Conservation (phyloP, 2,888 invertebrate genomes). For the Metallyticus violacea region DNA sequence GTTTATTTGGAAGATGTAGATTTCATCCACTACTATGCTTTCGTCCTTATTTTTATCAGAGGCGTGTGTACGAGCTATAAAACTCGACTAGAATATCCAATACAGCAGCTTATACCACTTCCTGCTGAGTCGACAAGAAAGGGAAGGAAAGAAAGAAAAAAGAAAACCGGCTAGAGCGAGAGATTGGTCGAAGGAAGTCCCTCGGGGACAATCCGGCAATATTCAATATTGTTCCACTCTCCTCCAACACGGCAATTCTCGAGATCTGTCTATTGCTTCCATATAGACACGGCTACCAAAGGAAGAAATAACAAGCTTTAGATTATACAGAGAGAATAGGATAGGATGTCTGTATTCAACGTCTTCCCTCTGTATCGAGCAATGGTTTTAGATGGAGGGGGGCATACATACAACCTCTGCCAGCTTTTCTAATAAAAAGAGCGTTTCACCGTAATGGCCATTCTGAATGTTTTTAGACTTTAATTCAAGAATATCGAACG, state of each 20-base stretch:
- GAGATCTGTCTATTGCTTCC: slow-evolving; percentile 14
- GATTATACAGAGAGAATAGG: slow-evolving; percentile 1
- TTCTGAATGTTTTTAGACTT: not conserved
- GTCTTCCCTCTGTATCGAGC: not conserved
- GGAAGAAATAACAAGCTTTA: slow-evolving; percentile 13
- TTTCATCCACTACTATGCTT: not conserved
- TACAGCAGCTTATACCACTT: not conserved
- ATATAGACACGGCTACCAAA: slow-evolving; percentile 7
- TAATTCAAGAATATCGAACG: not conserved
- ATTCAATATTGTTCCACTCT: slow-evolving; percentile 10
- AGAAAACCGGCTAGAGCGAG: too few species aligned
- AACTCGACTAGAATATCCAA: slow-evolving; percentile 11
- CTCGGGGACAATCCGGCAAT: slow-evolving; percentile 13
- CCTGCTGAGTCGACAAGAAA: slow-evolving; percentile 13
- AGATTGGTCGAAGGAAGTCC: slow-evolving; percentile 2
- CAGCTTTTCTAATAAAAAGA: not conserved
- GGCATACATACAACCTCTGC: not conserved
- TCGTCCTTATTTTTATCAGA: not conserved
- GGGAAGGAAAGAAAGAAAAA: not conserved
- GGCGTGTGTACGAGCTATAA: slow-evolving; percentile 11
- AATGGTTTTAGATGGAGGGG: not conserved
- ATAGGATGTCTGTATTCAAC: not conserved
- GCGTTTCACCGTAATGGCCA: not conserved
- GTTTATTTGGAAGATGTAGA: not conserved
- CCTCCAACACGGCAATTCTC: not conserved